These are phyloP conservation scores for Steatocranus sp. DNA, from an alignment of 2,797 vertebrate species.

Conservation along the genomic window DNA sequence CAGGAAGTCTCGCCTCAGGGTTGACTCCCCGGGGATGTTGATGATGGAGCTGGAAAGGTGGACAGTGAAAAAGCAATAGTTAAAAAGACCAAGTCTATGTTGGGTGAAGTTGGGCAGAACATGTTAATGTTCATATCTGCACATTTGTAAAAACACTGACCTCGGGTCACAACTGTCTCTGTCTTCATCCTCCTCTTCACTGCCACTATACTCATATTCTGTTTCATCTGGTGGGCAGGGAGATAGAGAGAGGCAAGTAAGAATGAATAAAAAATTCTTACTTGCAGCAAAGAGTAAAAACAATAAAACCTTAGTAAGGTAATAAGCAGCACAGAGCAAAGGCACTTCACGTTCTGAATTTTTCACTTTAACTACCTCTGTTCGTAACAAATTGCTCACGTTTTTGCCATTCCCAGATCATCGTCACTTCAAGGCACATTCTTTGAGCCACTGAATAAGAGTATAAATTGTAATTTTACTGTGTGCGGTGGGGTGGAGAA, in stretches of 20 bases:
- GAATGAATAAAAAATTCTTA: neutral
- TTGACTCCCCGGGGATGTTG: constrained; percentile 91
- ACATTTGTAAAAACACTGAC: constrained; percentile 57
- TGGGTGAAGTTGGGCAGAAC: neutral
- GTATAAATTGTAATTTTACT: constrained; percentile 44
- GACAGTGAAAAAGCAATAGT: neutral
- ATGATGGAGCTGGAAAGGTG: constrained; percentile 82
- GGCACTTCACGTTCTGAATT: neutral
- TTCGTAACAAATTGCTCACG: constrained; percentile 21
- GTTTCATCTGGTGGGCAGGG: constrained; percentile 83
- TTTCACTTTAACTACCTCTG: constrained; percentile 24
- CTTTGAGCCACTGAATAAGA: constrained; percentile 28
- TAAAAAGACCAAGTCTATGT: neutral
- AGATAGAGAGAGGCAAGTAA: neutral
- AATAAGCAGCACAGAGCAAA: constrained; percentile 4
- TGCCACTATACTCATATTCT: constrained; percentile 94
- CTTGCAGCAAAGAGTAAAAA: neutral
- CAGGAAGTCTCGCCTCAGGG: constrained; percentile 90
- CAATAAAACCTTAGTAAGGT: neutral
- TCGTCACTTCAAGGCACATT: constrained; percentile 13
- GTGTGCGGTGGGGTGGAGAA: constrained; percentile 39
- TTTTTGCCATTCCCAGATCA: constrained; percentile 13
- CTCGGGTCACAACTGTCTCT: constrained; percentile 89
- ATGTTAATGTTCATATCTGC: neutral
- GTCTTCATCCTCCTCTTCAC: constrained; percentile 95